Evolutionary conservation across 2,888 invertebrate genomes (phyloP), one percentile per base, ranked within the genome.

Genomic region (Hyles lineata): DNA sequence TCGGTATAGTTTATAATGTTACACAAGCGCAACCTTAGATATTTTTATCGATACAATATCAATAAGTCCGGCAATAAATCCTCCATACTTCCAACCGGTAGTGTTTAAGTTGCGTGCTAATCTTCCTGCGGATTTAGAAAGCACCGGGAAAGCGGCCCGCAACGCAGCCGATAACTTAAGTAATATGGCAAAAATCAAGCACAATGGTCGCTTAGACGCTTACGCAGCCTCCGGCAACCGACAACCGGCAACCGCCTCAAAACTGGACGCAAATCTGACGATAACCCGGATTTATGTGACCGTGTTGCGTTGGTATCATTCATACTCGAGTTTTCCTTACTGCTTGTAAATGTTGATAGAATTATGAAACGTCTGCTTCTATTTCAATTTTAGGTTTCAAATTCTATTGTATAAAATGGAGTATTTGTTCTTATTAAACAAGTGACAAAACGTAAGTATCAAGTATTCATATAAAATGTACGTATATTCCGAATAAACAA

Each of bases 91-190:
- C 62, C 76, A 76, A 80, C 80, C 75, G 80, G 78, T 77, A 78
- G 81, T 80, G 80, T 82, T 83, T 79, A 79, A 79, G 78, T 81
- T 84, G 61, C 55, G 85, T 86, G 83, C 82, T 89, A 90, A 91
- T 92, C 89, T 89, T 89, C 86, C 81, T 79, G 81, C 76, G 86
- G 84, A 90, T 90, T 91, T 91, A 91, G 92, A 92, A 91, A 91
- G 91, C 85, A 79, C 81, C 82, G 86, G 84, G 90, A 90, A 91
- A 90, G 90, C 85, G 82, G 87, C 79, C 58, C 23, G 67, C 50
- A 83, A 86, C 85, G 86, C 87, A 88, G 83, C 82, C 63, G 58
- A 72, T 35, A 82, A 89, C 80, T 90, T 91, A 87, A 86, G 85
- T 86, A 85, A 86, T 90, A 87, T 87, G 84, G 90, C 88, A 89